These are phyloP conservation scores for Corythoichthys intestinalis DNA, from an alignment of 2,113 vertebrate species.

Conservation along the genomic window DNA sequence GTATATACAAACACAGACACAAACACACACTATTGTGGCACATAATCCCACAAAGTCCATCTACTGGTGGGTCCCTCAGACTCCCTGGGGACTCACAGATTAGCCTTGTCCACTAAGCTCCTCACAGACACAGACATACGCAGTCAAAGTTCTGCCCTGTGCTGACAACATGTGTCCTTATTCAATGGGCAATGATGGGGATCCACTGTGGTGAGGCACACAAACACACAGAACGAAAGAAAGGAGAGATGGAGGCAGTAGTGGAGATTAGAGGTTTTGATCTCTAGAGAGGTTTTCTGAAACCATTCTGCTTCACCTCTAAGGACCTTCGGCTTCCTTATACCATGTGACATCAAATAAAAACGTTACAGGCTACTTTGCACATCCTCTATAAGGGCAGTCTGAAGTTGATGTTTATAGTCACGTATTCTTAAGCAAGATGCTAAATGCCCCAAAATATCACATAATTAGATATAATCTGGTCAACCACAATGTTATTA, in stretches of 20 bases:
- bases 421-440: too few species aligned
- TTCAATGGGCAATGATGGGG: neutral
- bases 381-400: neutral
- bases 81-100: neutral
- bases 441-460: too few species aligned
- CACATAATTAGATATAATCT: too few species aligned
- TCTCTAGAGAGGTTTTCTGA: neutral
- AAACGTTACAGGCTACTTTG: neutral
- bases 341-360: neutral
- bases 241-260: neutral
- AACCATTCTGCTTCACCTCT: neutral
- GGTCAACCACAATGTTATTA: too few species aligned
- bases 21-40: neutral
- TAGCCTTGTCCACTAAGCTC: neutral
- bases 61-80: neutral
- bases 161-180: neutral
- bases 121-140: neutral
- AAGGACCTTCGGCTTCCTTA: constrained; percentile 1
- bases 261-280: neutral
- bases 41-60: neutral
- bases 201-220: neutral
- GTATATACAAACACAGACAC: neutral
- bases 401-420: neutral
- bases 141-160: neutral
- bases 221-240: neutral